Base-by-base conservation (phyloP, 23 tunicate genomes). In the Pegea sp. region DNA sequence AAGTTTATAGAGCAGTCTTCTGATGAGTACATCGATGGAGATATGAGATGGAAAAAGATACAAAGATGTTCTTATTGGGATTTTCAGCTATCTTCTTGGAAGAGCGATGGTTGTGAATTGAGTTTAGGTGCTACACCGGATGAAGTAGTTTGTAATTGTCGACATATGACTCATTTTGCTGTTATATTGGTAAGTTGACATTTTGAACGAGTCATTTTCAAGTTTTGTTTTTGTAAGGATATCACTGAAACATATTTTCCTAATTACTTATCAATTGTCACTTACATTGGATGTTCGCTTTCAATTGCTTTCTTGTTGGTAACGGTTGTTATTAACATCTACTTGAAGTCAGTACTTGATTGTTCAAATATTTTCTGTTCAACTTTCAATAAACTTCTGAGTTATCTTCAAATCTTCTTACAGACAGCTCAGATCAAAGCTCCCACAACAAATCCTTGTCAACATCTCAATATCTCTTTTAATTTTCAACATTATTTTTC, bases 141-240 rank as follows among this genome's bases (percentile, higher is more conserved):
- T n/a, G n/a, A n/a, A n/a, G n/a, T n/a, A n/a, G n/a, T n/a, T n/a
- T 80, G 93, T 33, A 57, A 59, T 1, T 80, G 93, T 54, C 61
- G 71, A 38, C 93, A 80, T 57, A 80, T 80, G 93, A 80, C 93
- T 4, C 78, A 71, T 27, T 80, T 80, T 49, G 70, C 59, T 0
- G 64, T 80, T 31, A 33, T 80, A 22, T 48, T 80, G 93, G 93
- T 66, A 48, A 71, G 71, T 48, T 7, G 34, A 33, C 22, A 4
- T 7, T 44, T 13, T 31, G 5, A 27, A 6, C 25, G 25, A 30
- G 24, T 5, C 20, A 4, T 3, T 24, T 13, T 5, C 38, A 11
- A 26, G 24, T 18, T 22, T 25, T 48, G 26, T 22, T 30, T 26
- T 71, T 71, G 48, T 24, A 66, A 80, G 93, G 67, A 67, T 31